Base-by-base conservation (phyloP, 1,140 invertebrate species). In the Leguminivora glycinivorella region DNA sequence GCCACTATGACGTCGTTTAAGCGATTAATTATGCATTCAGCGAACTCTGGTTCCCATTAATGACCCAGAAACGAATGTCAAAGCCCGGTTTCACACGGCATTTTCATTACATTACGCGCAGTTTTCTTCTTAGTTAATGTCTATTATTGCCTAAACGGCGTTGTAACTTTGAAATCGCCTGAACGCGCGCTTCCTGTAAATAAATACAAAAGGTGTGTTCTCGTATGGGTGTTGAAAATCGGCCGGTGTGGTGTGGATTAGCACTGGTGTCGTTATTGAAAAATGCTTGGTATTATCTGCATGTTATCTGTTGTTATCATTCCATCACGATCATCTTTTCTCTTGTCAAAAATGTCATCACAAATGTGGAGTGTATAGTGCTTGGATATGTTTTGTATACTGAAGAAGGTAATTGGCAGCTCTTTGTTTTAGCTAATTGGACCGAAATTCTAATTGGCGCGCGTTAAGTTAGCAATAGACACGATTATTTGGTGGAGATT, bases 11-110 rank as follows among this genome's bases (percentile, higher is more conserved):
- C 38, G 34, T 56, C 67, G 14, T 47, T 67, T 40, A 63, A 63
- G 60, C 34, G 19, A 12, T 17, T 52, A 56, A 58, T 56, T 75
- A 75, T 81, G 76, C 72, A 72, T 68, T 72, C 77, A 73, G 58
- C 56, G 31, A 66, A 71, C 71, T 75, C 74, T 82, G 71, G 77
- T 78, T 85, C 77, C 60, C 75, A 78, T 83, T 81, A 78, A 78
- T 88, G 89, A 91, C 89, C 87, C 85, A 89, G 79, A 89, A 89
- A 82, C 76, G 85, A 84, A 87, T 89, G 87, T 91, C 89, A 90
- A 82, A 85, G 72, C 84, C 82, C 83, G 83, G 87, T 88, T 89
- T 89, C 82, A 83, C 70, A 77, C 70, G 74, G 76, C 68, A 80
- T 87, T 87, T 83, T 74, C 71, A 75, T 77, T 68, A 34, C 43